These are phyloP conservation scores for Eidolon helvum DNA, from an alignment of 2,113 vertebrate genomes.

Conservation along the genomic window DNA sequence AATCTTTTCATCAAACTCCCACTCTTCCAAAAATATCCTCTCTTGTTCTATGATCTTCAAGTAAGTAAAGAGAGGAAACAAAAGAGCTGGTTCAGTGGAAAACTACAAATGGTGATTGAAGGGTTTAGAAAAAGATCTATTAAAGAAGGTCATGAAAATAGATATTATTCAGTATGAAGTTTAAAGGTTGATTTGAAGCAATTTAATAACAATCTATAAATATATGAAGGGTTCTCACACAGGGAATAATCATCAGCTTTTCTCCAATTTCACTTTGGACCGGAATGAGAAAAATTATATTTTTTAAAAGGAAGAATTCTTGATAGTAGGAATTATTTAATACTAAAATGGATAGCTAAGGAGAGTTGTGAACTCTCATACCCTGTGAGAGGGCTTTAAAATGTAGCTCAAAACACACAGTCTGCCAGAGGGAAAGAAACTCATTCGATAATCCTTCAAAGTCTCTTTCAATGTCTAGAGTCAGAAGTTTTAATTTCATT, in stretches of 20 bases:
- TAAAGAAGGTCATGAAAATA: constrained; percentile 55
- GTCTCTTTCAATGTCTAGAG: neutral
- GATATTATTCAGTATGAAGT: constrained; percentile 50
- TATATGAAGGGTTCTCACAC: constrained; percentile 49
- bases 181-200: constrained; percentile 60
- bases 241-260: constrained; percentile 59
- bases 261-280: constrained; percentile 30
- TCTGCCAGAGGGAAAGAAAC: neutral
- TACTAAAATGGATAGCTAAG: constrained; percentile 18
- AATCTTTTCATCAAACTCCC: constrained; percentile 48
- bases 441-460: neutral
- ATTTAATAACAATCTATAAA: constrained; percentile 65
- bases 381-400: neutral
- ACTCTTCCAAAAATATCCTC: constrained; percentile 43
- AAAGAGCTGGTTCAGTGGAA: neutral
- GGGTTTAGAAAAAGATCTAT: constrained; percentile 25
- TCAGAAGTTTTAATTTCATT: constrained; percentile 7
- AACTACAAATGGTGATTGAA: constrained; percentile 53
- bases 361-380: neutral
- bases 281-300: constrained; percentile 48
- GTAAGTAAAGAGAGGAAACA: neutral
- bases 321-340: constrained; percentile 44
- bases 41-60: neutral
- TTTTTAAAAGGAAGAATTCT: constrained; percentile 47
- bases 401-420: neutral